Percentiles rank a stretch among this genome's conserved stretches.
These are phyloP conservation scores for Crotalus tigris DNA, from an alignment of 2,113 vertebrate genomes.

Conservation along the genomic window DNA sequence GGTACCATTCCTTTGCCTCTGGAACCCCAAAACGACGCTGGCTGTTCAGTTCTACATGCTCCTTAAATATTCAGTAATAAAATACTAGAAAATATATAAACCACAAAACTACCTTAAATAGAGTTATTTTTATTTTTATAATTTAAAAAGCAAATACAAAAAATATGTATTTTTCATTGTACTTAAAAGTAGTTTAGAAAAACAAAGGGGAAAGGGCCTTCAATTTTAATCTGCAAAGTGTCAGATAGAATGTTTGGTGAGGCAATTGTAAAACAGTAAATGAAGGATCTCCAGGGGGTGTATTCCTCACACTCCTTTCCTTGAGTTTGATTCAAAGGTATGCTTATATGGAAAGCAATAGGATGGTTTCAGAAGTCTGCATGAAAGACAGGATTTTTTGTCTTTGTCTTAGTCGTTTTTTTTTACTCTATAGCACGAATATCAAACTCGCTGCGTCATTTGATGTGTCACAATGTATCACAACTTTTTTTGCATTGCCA, in stretches of 20 bases:
- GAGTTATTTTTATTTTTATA: background rate
- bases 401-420: background rate
- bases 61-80: background rate
- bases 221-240: background rate
- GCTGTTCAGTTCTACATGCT: background rate
- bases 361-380: background rate
- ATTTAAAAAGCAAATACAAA: background rate
- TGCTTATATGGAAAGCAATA: background rate
- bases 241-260: background rate
- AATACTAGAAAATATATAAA: background rate
- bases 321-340: background rate
- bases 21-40: background rate
- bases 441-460: too few species aligned
- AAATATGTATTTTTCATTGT: background rate
- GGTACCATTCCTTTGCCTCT: background rate
- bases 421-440: background rate
- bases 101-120: background rate
- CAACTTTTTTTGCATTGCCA: too few species aligned
- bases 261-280: background rate
- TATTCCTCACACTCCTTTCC: background rate
- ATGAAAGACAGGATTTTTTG: background rate
- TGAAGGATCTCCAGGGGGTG: background rate
- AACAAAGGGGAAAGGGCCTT: background rate
- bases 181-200: background rate
- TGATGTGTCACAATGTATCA: too few species aligned